Conservation (phyloP, 2,113 vertebrate species). For the Ailuropoda melanoleuca region DNA sequence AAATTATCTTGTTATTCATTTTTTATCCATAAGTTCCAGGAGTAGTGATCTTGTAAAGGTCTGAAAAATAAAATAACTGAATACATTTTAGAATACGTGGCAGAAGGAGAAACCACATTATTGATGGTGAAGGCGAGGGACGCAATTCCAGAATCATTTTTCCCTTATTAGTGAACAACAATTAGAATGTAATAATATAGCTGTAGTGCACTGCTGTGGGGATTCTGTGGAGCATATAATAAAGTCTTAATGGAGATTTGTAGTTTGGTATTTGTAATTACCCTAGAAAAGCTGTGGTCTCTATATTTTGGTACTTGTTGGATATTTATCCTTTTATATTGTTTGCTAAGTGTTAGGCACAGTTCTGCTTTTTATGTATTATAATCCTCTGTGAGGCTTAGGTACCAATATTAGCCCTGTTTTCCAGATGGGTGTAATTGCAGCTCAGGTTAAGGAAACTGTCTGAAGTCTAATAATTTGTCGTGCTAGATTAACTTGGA, state of each 20-base stretch:
- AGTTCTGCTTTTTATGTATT: neutral
- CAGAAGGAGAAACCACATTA: neutral
- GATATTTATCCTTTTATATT: neutral
- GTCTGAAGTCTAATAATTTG: neutral
- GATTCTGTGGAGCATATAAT: neutral
- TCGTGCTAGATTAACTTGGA: neutral
- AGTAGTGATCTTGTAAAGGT: neutral
- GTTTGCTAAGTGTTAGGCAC: neutral
- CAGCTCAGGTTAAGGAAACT: neutral
- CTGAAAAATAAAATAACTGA: neutral
- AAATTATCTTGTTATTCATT: neutral
- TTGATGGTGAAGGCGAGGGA: neutral
- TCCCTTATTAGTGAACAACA: neutral
- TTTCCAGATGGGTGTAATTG: neutral
- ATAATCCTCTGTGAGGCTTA: neutral
- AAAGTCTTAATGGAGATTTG: neutral
- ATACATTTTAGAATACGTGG: neutral
- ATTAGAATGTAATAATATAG: neutral
- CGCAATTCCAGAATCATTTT: slow-evolving; percentile 20
- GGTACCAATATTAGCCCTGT: neutral
- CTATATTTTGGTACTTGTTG: neutral
- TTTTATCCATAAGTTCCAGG: neutral
- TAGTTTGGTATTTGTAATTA: slow-evolving; percentile 21
- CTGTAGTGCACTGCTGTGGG: neutral
- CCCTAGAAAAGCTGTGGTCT: neutral